phyloP scores from a whole-genome alignment of 2,888 invertebrate genomes.

The Dromius quadrimaculatus region DNA sequence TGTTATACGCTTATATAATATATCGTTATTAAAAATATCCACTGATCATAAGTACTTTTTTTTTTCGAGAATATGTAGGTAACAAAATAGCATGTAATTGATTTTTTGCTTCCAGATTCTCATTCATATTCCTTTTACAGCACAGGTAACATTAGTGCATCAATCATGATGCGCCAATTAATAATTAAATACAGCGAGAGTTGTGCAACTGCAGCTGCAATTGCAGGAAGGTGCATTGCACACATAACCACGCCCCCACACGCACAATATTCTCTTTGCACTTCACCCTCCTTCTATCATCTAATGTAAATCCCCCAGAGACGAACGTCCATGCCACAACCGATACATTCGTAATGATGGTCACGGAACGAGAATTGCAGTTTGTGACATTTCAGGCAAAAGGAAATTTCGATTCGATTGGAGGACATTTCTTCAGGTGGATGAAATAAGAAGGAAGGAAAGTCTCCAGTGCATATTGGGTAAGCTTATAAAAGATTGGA shows the following conservation, averaged over 20 bases:
- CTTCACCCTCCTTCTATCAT: not conserved
- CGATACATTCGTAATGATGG: slow-evolving; percentile 35
- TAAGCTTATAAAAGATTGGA: no score
- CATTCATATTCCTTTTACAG: no score
- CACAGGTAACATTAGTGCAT: not conserved
- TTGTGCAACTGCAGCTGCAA: slow-evolving; percentile 38
- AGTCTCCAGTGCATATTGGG: no score
- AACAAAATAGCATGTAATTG: no score
- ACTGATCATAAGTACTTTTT: no score
- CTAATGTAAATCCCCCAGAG: not conserved
- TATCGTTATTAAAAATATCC: no score
- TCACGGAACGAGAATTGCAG: slow-evolving; percentile 4
- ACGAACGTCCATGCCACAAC: slow-evolving; percentile 4
- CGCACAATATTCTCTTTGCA: slow-evolving; percentile 17
- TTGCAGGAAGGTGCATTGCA: slow-evolving; percentile 6
- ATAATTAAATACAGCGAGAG: slow-evolving; percentile 41
- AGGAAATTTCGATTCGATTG: slow-evolving; percentile 17
- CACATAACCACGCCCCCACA: slow-evolving; percentile 37
- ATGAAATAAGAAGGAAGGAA: no score
- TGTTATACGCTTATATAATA: no score
- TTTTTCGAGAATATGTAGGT: no score
- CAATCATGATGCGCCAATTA: slow-evolving; percentile 20
- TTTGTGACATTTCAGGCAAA: slow-evolving; percentile 2
- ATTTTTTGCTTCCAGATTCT: no score
- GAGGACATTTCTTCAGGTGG: not conserved